Conservation (phyloP, 2,113 vertebrate genomes). For the Sceloporus undulatus region DNA sequence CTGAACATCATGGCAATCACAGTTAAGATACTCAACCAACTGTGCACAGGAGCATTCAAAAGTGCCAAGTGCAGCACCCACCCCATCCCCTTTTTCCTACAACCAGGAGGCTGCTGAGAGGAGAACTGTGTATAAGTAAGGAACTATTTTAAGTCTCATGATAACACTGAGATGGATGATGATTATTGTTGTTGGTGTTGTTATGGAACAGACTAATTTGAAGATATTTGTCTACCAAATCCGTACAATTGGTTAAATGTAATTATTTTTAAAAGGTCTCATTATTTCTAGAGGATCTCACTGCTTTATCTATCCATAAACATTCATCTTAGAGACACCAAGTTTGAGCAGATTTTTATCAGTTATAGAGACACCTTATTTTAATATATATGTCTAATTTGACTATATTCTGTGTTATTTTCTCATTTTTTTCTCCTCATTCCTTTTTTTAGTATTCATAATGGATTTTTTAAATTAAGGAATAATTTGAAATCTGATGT, state of each 20-base stretch:
- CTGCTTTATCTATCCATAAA: neutral
- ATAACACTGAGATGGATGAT: neutral
- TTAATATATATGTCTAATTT: neutral
- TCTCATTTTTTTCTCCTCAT: too few species aligned
- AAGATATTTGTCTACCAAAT: neutral
- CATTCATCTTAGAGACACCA: neutral
- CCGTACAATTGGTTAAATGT: neutral
- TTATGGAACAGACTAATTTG: neutral
- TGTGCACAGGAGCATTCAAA: too few species aligned
- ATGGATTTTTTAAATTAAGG: too few species aligned
- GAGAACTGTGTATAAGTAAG: neutral
- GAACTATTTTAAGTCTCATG: neutral
- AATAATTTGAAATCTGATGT: neutral
- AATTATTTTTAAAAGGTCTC: neutral
- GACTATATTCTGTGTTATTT: too few species aligned
- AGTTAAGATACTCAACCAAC: neutral
- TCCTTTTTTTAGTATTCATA: too few species aligned
- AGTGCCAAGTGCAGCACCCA: too few species aligned
- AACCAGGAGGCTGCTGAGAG: neutral
- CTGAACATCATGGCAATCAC: too few species aligned
- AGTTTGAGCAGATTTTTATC: neutral
- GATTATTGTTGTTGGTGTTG: too few species aligned
- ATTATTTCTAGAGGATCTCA: neutral
- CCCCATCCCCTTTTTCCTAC: too few species aligned
- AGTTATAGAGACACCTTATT: neutral